These are phyloP conservation scores for Trissolcus brochymenae DNA, from an alignment of 2,888 invertebrate genomes.

Conservation along the genomic window DNA sequence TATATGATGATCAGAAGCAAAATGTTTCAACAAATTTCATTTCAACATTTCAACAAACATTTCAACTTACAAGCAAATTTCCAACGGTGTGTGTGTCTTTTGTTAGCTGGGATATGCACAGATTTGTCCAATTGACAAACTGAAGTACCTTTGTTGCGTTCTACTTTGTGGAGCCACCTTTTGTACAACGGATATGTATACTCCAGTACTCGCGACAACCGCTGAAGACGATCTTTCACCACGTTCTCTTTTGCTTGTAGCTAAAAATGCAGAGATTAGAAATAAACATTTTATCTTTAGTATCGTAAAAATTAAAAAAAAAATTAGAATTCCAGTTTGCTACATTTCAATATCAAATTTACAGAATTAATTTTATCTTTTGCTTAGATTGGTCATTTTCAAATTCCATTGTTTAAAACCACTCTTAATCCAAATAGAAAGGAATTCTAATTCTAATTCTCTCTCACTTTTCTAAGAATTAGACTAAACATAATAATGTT, in stretches of 20 bases:
- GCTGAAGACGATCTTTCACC: slow-evolving; percentile 69
- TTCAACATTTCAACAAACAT: background rate
- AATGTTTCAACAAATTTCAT: background rate
- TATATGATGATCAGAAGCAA: too few relatives aligned
- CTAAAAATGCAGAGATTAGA: slow-evolving; percentile 57
- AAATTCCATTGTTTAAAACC: background rate
- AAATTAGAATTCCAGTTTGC: background rate
- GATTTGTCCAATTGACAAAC: slow-evolving; percentile 70
- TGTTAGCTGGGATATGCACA: slow-evolving; percentile 66
- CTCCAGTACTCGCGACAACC: slow-evolving; percentile 70
- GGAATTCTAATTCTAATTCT: too few relatives aligned
- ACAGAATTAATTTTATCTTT: background rate
- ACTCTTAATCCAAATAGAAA: background rate
- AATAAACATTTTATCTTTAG: background rate
- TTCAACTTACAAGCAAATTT: slow-evolving; percentile 69
- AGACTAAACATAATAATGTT: too few relatives aligned
- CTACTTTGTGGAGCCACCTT: slow-evolving; percentile 68
- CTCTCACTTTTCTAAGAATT: too few relatives aligned
- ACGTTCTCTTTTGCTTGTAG: slow-evolving; percentile 65
- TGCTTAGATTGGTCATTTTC: background rate
- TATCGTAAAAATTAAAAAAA: background rate
- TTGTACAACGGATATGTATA: slow-evolving; percentile 71
- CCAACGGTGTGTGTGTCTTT: slow-evolving; percentile 71
- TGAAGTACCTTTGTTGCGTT: slow-evolving; percentile 64
- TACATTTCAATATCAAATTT: background rate